These are phyloP conservation scores for Drosophila repleta DNA, from an alignment of 1,140 invertebrate species.

Conservation along the genomic window DNA sequence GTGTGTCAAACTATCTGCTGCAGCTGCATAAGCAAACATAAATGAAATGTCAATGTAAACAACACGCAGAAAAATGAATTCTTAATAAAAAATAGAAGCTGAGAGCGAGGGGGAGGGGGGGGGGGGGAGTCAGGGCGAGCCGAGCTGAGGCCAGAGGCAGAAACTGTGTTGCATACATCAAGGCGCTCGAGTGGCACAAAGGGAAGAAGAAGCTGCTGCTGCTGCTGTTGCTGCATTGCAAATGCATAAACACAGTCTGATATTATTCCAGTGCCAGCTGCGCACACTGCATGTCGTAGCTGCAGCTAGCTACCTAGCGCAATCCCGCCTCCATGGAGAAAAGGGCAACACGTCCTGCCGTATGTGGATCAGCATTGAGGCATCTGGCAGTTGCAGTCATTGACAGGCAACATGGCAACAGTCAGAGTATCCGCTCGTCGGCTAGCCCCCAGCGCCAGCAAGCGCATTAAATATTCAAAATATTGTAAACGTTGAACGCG, in stretches of 20 bases:
- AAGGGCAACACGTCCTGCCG: background rate
- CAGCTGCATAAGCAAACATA: constrained; percentile 59
- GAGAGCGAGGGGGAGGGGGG: background rate
- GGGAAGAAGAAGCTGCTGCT: constrained; percentile 24
- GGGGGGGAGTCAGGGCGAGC: constrained; percentile 6
- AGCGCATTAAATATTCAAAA: constrained; percentile 78
- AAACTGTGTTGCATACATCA: constrained; percentile 58
- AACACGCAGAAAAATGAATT: constrained; percentile 64
- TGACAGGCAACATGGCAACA: constrained; percentile 26
- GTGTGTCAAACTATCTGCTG: constrained; percentile 34
- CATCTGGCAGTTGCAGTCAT: constrained; percentile 31
- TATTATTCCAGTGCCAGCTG: constrained; percentile 78
- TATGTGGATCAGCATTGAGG: constrained; percentile 6
- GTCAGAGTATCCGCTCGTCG: constrained; percentile 19
- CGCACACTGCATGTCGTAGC: constrained; percentile 61
- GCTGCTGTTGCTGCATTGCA: constrained; percentile 63
- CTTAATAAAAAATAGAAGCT: constrained; percentile 49
- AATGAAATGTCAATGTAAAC: constrained; percentile 66
- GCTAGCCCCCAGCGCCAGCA: background rate
- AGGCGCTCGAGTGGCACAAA: constrained; percentile 36
- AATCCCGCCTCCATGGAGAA: background rate
- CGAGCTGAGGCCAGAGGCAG: constrained; percentile 21
- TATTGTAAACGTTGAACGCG: constrained; percentile 74
- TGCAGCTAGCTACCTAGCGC: constrained; percentile 2
- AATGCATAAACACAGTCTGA: constrained; percentile 81